Conservation (phyloP, 2,113 vertebrate genomes). For the Sinocyclocheilus anophthalmus region DNA sequence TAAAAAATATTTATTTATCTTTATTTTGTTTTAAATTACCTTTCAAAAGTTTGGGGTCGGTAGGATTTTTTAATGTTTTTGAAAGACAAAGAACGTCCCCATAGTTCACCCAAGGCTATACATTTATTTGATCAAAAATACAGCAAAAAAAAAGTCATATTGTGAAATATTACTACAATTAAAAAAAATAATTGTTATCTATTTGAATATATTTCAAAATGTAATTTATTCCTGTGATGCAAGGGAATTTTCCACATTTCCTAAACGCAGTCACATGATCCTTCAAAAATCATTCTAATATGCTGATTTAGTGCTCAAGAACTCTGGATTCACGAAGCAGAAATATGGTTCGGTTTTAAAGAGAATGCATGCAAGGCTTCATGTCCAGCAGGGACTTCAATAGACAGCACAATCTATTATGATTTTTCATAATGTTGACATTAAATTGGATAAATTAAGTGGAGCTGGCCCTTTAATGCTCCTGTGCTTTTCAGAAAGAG, state of each 20-base stretch:
- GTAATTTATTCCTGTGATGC: not conserved
- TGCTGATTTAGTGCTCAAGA: slow-evolving; percentile 21
- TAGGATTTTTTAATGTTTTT: too few species aligned
- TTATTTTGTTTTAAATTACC: not conserved
- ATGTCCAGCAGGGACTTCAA: not conserved
- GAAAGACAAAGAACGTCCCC: too few species aligned
- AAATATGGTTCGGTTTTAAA: slow-evolving; percentile 40
- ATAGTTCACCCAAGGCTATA: not conserved
- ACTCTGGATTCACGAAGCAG: slow-evolving; percentile 79
- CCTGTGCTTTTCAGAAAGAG: not conserved
- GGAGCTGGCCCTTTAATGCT: not conserved
- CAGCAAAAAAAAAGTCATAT: not conserved
- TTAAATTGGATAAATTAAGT: not conserved
- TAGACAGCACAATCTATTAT: not conserved
- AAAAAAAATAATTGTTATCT: not conserved
- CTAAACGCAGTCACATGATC: not conserved
- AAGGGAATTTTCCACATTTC: not conserved
- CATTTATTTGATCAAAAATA: not conserved
- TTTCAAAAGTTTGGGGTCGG: too few species aligned
- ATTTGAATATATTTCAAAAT: not conserved
- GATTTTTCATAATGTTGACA: not conserved
- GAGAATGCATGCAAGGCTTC: not conserved
- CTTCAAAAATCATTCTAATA: not conserved
- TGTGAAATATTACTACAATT: not conserved
- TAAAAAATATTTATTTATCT: too few species aligned